A percentile compares a stretch with the other conserved stretches of the same genome.
phyloP scores from a whole-genome alignment of 2,113 vertebrate species.

The Falco punctatus region DNA sequence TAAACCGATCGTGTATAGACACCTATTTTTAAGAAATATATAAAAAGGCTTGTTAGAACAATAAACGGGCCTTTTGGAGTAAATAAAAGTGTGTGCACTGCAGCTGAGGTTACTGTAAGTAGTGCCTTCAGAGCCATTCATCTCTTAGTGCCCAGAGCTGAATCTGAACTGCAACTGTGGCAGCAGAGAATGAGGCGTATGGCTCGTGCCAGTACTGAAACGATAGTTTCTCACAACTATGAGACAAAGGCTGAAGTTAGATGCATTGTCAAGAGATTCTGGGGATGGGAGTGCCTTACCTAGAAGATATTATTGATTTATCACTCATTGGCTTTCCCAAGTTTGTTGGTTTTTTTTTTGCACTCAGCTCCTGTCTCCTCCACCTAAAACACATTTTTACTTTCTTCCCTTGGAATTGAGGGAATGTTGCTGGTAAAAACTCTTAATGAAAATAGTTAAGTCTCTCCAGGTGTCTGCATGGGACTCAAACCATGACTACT shows the following conservation, averaged over 20 bases:
- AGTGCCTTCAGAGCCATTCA: neutral
- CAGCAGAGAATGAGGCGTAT: neutral
- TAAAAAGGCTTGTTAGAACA: no score
- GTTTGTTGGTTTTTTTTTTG: neutral
- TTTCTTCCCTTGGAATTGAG: neutral
- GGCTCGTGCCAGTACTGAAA: neutral
- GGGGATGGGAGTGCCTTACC: neutral
- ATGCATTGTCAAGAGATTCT: neutral
- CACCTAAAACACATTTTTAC: neutral
- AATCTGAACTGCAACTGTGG: neutral
- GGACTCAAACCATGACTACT: neutral
- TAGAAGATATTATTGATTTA: neutral
- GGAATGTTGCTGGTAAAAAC: neutral
- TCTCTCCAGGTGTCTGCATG: neutral
- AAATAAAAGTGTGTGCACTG: neutral
- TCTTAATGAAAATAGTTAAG: neutral
- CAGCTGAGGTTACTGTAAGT: constrained; percentile 5
- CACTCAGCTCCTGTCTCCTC: neutral
- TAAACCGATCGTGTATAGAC: no score
- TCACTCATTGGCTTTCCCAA: neutral
- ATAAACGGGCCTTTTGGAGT: no score
- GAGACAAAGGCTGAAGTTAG: neutral
- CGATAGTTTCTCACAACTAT: neutral
- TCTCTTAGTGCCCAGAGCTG: neutral
- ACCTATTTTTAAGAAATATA: no score